phyloP scores from a whole-genome alignment of 2,888 invertebrate genomes.

The Macrophya alboannulata region DNA sequence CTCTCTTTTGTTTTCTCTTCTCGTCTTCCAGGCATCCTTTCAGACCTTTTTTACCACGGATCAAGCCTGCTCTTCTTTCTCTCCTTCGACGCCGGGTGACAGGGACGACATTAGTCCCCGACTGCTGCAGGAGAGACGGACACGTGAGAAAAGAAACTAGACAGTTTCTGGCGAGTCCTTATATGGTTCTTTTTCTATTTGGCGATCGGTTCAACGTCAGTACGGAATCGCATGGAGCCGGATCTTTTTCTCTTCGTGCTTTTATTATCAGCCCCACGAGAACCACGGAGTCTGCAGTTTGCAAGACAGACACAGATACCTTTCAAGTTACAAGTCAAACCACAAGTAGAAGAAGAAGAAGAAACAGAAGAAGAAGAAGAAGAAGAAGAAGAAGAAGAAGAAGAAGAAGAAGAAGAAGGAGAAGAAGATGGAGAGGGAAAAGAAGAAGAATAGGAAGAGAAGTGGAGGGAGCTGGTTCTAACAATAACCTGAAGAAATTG shows the following conservation, averaged over 20 bases:
- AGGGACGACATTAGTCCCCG: conserved; percentile 49
- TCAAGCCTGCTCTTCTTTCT: conserved; percentile 28
- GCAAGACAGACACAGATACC: conserved; percentile 21
- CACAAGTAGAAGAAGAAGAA: neutral
- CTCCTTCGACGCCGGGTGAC: conserved; percentile 41
- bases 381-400: neutral
- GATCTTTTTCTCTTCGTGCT: neutral
- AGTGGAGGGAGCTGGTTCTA: neutral
- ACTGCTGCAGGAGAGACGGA: conserved; percentile 33
- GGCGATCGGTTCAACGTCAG: conserved; percentile 28
- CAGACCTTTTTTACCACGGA: neutral
- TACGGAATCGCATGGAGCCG: conserved; percentile 16
- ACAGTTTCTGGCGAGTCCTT: conserved; percentile 51
- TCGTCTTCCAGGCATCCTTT: conserved; percentile 2
- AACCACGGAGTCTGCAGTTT: conserved; percentile 6
- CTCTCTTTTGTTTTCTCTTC: neutral
- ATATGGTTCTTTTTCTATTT: conserved; percentile 56
- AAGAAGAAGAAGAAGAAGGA: conserved; percentile 4
- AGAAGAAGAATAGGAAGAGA: neutral
- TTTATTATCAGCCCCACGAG: neutral
- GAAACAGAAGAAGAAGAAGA: neutral
- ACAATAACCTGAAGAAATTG: conserved; percentile 26
- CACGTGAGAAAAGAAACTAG: conserved; percentile 58
- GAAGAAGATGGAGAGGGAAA: neutral
- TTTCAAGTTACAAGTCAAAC: conserved; percentile 5